Conservation (phyloP, 2,888 invertebrate genomes). For the Hydropsyche betteni region DNA sequence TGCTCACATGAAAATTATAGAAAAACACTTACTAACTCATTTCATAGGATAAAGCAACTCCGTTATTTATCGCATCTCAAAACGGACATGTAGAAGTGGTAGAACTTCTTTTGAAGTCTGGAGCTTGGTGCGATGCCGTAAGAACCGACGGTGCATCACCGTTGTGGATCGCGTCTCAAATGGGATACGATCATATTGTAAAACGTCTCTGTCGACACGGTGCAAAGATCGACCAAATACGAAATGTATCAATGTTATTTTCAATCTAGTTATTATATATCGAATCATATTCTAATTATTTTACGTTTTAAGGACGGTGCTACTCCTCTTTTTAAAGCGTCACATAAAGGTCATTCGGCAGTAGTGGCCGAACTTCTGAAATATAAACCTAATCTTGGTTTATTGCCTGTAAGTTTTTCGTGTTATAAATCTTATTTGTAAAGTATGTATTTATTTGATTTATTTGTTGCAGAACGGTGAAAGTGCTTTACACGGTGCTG, state of each 20-base stretch:
- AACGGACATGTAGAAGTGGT: slow-evolving; percentile 89
- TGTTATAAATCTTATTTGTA: slow-evolving; percentile 26
- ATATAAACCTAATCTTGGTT: slow-evolving; percentile 80
- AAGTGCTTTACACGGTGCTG: slow-evolving; percentile 89
- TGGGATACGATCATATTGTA: slow-evolving; percentile 88
- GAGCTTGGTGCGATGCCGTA: slow-evolving; percentile 77
- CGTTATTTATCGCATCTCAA: slow-evolving; percentile 92
- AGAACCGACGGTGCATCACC: slow-evolving; percentile 88
- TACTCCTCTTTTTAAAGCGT: slow-evolving; percentile 92
- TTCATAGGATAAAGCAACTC: slow-evolving; percentile 86
- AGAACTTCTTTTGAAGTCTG: slow-evolving; percentile 74
- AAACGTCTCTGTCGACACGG: slow-evolving; percentile 80
- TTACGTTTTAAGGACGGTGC: slow-evolving; percentile 80
- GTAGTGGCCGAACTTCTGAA: slow-evolving; percentile 86
- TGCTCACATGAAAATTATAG: neutral
- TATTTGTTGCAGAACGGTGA: slow-evolving; percentile 80
- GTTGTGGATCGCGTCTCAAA: slow-evolving; percentile 95
- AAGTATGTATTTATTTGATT: slow-evolving; percentile 26
- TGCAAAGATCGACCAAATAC: slow-evolving; percentile 79
- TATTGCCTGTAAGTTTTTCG: slow-evolving; percentile 75
- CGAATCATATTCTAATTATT: too few relatives aligned
- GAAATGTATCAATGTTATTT: slow-evolving; percentile 70
- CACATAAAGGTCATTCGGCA: slow-evolving; percentile 91
- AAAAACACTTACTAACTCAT: neutral
- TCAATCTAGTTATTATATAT: too few relatives aligned